Evolutionary conservation across 2,113 vertebrate genomes (phyloP), one percentile per base, ranked within the genome.

Genomic region (Girardinichthys multiradiatus): DNA sequence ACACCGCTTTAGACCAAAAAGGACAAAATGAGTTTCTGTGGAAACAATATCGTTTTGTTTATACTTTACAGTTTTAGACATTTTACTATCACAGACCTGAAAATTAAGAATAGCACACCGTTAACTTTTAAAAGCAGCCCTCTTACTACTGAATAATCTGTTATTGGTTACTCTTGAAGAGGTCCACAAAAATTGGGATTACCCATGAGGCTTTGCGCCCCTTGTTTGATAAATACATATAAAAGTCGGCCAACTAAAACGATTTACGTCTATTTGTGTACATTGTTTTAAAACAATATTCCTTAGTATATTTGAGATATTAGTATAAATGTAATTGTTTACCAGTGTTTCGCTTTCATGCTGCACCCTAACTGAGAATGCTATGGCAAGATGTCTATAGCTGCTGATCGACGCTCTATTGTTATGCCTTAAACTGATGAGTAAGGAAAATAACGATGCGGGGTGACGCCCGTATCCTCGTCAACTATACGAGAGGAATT

Each of bases 361-460:
- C n/a, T 0, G 4, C 66, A 91, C 92, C 90, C 0, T 90, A 35
- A 91, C 5, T 51, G 28, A 84, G 26, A 27, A 24, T 4, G 1
- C 3, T 1, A 12, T 26, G 3, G 0, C 28, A n/a, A 8, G 6
- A 2, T 11, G 1, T 0, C 11, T 81, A 83, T 0, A 0, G 0
- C 0, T 0, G 1, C 9, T n/a, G 2, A 7, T 63, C 70, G 61
- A 0, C 0, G 0, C 0, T 0, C 0, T 0, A 0, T 0, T 0
- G 0, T n/a, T 0, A 99, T 98, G 98, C 97, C 98, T 99, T 99
- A 99, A 99, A 99, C 98, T 99, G 97, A 99, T 99, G 98, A 99
- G 98, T 99, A 99, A 99, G 98, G 97, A 99, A 99, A 99, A 99
- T 99, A 99, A 99, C 96, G 96, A 97, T 88, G 89, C 96, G 97